Conservation (phyloP, 2,888 invertebrate genomes). For the Euplagia quadripunctaria region DNA sequence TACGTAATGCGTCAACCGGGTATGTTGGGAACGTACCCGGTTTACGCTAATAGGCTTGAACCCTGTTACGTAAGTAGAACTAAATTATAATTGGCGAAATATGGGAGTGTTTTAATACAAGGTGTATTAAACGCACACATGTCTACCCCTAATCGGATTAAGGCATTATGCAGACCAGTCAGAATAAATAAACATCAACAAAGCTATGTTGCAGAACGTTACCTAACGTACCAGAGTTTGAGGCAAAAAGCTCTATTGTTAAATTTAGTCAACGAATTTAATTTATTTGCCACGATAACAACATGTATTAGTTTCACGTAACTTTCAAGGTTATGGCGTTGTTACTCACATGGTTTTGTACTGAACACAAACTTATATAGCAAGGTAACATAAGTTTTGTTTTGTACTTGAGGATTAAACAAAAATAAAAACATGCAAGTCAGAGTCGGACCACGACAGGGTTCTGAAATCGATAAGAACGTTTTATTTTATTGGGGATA, state of each 20-base stretch:
- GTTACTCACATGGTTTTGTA: constrained; percentile 3
- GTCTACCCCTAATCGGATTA: too few relatives aligned
- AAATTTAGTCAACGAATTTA: constrained; percentile 33
- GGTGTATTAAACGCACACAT: too few relatives aligned
- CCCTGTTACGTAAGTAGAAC: too few relatives aligned
- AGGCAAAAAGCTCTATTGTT: constrained; percentile 41
- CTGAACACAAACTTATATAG: neutral
- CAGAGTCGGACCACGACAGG: neutral
- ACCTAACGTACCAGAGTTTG: constrained; percentile 9
- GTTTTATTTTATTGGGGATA: too few relatives aligned
- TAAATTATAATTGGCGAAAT: too few relatives aligned
- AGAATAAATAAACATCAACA: neutral
- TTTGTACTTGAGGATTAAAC: neutral
- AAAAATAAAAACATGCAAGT: neutral
- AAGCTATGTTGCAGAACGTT: neutral
- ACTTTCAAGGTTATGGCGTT: constrained; percentile 15
- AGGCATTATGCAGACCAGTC: neutral
- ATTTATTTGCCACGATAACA: constrained; percentile 23
- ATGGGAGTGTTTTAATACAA: too few relatives aligned
- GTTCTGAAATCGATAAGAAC: too few relatives aligned
- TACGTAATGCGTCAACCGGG: too few relatives aligned
- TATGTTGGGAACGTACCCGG: too few relatives aligned
- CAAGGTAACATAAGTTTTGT: neutral
- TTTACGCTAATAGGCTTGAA: too few relatives aligned
- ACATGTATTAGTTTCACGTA: constrained; percentile 35